Conservation (phyloP, 2,797 vertebrate species). For the Leucoraja ocellata region DNA sequence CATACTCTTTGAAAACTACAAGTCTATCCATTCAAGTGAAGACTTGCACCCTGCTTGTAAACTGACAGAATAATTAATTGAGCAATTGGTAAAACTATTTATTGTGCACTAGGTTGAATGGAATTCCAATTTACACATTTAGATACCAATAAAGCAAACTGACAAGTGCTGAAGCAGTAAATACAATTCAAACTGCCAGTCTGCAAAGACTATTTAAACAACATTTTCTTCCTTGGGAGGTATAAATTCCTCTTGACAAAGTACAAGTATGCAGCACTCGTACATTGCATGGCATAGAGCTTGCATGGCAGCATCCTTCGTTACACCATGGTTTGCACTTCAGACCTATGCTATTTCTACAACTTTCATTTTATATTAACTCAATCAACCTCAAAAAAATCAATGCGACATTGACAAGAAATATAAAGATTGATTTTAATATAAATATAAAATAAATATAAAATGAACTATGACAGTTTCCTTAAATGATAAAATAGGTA, state of each 20-base stretch:
- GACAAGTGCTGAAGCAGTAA: conserved; percentile 21
- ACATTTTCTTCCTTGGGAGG: neutral
- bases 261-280: too few species aligned
- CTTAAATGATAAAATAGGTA: too few species aligned
- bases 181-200: conserved; percentile 14
- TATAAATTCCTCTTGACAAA: conserved; percentile 22
- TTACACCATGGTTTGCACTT: neutral
- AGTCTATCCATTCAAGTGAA: conserved; percentile 13
- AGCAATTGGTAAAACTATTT: conserved; percentile 35
- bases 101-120: conserved; percentile 3
- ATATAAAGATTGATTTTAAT: too few species aligned
- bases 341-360: neutral
- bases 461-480: too few species aligned
- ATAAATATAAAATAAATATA: too few species aligned
- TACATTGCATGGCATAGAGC: neutral
- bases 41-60: neutral
- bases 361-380: neutral
- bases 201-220: conserved; percentile 17
- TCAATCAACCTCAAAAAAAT: neutral
- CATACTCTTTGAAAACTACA: conserved; percentile 2
- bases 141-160: conserved; percentile 28
- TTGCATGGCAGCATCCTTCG: neutral
- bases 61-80: conserved; percentile 29
- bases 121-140: conserved; percentile 34
- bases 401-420: neutral